Conservation (phyloP, 1,140 invertebrate genomes). For the Zaprionus africanus region DNA sequence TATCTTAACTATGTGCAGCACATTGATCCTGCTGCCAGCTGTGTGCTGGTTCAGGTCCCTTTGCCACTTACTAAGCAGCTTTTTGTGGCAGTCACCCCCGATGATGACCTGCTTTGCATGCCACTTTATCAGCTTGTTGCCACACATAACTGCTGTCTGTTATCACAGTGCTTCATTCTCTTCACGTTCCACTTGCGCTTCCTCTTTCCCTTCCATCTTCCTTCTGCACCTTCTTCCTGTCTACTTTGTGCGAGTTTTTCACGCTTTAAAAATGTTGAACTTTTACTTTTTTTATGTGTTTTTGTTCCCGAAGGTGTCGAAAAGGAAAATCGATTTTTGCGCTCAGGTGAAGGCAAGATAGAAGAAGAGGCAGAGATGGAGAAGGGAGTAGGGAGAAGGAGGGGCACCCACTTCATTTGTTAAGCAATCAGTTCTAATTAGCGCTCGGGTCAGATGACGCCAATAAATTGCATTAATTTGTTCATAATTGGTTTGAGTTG, state of each 20-base stretch:
- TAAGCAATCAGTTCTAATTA: constrained; percentile 75
- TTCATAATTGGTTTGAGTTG: constrained; percentile 55
- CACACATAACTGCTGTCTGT: constrained; percentile 29
- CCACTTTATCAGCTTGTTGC: constrained; percentile 50
- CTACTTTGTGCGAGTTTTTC: constrained; percentile 1
- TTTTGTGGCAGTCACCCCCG: constrained; percentile 4
- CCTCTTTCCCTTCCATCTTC: too few species aligned
- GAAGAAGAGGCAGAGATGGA: background rate
- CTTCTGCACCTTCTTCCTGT: too few species aligned
- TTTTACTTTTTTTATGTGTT: constrained; percentile 23
- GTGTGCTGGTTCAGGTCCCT: background rate
- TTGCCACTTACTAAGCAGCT: constrained; percentile 18
- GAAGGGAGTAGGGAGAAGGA: background rate
- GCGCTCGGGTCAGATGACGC: constrained; percentile 38
- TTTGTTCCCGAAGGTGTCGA: constrained; percentile 5
- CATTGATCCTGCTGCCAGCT: constrained; percentile 10
- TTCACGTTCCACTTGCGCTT: background rate
- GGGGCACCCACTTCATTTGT: constrained; percentile 65
- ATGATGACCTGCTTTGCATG: constrained; percentile 31
- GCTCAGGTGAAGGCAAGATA: constrained; percentile 19
- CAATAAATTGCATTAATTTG: constrained; percentile 78
- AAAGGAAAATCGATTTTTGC: constrained; percentile 47
- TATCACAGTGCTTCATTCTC: constrained; percentile 10
- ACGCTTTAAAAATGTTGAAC: constrained; percentile 40
- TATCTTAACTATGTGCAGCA: constrained; percentile 23